phyloP scores from a whole-genome alignment of 2,888 invertebrate genomes.

The Willowsia nigromaculata region DNA sequence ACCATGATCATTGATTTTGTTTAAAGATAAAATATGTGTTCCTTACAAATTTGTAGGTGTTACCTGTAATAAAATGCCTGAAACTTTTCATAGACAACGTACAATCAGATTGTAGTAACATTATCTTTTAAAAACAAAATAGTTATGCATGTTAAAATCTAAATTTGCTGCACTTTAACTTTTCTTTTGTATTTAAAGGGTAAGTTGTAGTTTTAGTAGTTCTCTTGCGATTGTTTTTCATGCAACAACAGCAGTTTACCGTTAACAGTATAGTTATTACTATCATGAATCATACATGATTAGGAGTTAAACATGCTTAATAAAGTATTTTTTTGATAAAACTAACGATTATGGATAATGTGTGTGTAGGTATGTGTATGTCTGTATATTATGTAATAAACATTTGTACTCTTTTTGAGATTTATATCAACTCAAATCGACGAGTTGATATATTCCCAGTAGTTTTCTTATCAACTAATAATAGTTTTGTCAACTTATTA shows the following conservation, averaged over 20 bases:
- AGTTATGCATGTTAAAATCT: not conserved
- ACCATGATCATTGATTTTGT: slow-evolving; percentile 64
- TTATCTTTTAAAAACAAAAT: slow-evolving; percentile 9
- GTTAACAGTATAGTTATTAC: not conserved
- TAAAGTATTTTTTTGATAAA: too few species aligned
- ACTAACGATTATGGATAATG: slow-evolving; percentile 61
- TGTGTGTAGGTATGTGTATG: slow-evolving; percentile 70
- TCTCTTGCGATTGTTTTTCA: not conserved
- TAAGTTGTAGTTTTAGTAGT: not conserved
- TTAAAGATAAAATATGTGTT: slow-evolving; percentile 33
- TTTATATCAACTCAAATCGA: slow-evolving; percentile 10
- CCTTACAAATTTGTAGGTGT: slow-evolving; percentile 19
- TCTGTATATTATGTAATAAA: slow-evolving; percentile 62
- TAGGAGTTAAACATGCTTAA: slow-evolving; percentile 24
- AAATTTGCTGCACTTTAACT: not conserved
- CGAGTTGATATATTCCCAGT: slow-evolving; percentile 29
- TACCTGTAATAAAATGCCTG: slow-evolving; percentile 16
- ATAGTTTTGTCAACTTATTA: slow-evolving; percentile 13
- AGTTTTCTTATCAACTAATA: slow-evolving; percentile 5
- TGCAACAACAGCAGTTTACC: not conserved
- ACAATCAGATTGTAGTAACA: not conserved
- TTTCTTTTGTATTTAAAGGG: not conserved
- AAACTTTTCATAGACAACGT: slow-evolving; percentile 8
- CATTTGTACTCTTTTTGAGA: slow-evolving; percentile 68
- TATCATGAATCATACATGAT: not conserved